phyloP scores from a whole-genome alignment of 92 coral and sea anemone species.

The Siderastrea siderea region DNA sequence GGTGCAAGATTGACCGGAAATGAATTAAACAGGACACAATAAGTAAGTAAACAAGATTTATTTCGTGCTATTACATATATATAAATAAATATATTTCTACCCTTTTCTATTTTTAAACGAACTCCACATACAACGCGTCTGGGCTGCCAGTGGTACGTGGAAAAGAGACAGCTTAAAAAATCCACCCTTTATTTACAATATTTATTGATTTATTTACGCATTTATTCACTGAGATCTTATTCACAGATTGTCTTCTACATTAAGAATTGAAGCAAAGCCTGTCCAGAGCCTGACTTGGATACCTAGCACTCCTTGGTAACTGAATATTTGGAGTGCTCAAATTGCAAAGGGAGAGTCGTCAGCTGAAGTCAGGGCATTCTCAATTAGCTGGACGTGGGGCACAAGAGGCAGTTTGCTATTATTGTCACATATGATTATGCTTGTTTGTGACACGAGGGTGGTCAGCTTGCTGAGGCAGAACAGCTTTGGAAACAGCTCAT shows the following conservation, averaged over 20 bases:
- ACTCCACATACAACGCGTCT: no score
- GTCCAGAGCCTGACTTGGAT: slow-evolving; percentile 67
- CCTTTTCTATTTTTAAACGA: no score
- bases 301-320: slow-evolving; percentile 63
- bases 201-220: not conserved
- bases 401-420: slow-evolving; percentile 48
- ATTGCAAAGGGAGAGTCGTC: slow-evolving; percentile 53
- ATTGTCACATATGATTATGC: slow-evolving; percentile 48
- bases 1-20: no score
- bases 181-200: no score
- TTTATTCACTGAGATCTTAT: not conserved
- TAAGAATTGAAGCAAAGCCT: slow-evolving; percentile 70
- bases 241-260: slow-evolving; percentile 27
- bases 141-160: no score
- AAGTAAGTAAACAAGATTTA: no score
- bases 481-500: slow-evolving; percentile 46
- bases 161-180: no score
- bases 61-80: no score
- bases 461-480: slow-evolving; percentile 48
- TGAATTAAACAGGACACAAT: no score
- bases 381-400: slow-evolving; percentile 53
- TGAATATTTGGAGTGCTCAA: slow-evolving; percentile 65
- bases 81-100: no score
- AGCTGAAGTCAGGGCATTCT: slow-evolving; percentile 62
- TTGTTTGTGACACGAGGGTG: slow-evolving; percentile 38